Conservation (phyloP, 2,888 invertebrate species). For the Ormyrus thymus region DNA sequence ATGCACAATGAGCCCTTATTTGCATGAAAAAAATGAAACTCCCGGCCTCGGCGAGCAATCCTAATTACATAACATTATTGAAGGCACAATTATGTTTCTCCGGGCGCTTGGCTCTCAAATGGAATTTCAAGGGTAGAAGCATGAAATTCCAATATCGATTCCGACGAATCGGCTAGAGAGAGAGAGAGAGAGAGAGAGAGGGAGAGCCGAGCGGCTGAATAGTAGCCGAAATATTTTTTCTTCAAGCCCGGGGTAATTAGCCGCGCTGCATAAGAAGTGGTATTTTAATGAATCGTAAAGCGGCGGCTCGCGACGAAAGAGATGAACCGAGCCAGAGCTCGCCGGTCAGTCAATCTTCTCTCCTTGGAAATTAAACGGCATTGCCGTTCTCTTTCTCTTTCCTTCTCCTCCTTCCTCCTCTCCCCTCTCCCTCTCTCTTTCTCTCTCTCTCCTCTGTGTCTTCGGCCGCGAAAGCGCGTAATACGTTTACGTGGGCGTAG, state of each 20-base stretch:
- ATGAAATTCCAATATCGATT: conserved; percentile 57
- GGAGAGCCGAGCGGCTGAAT: conserved; percentile 11
- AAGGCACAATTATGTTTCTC: conserved; percentile 30
- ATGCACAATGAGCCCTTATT: too few species aligned
- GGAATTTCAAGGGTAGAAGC: conserved; percentile 56
- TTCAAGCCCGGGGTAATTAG: conserved; percentile 62
- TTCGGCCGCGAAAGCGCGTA: conserved; percentile 48
- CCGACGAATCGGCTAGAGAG: conserved; percentile 28
- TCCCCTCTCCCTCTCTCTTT: neutral
- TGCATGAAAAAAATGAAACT: too few species aligned
- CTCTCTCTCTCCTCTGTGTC: neutral
- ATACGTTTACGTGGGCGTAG: conserved; percentile 56
- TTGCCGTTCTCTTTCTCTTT: conserved; percentile 47
- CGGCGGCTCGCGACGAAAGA: conserved; percentile 59
- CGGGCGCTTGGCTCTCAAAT: conserved; percentile 21
- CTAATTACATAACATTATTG: conserved; percentile 43
- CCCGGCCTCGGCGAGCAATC: neutral
- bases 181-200: conserved; percentile 40
- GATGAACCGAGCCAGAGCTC: conserved; percentile 53
- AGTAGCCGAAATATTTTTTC: conserved; percentile 55
- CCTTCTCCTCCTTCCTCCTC: conserved; percentile 14
- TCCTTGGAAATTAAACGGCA: conserved; percentile 63
- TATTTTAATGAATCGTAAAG: conserved; percentile 71
- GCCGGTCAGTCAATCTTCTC: conserved; percentile 63
- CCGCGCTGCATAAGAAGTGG: conserved; percentile 70